Evolutionary conservation across 1,140 invertebrate species (phyloP), one percentile per base, ranked within the genome.

Genomic region (Sarcophaga bullata): DNA sequence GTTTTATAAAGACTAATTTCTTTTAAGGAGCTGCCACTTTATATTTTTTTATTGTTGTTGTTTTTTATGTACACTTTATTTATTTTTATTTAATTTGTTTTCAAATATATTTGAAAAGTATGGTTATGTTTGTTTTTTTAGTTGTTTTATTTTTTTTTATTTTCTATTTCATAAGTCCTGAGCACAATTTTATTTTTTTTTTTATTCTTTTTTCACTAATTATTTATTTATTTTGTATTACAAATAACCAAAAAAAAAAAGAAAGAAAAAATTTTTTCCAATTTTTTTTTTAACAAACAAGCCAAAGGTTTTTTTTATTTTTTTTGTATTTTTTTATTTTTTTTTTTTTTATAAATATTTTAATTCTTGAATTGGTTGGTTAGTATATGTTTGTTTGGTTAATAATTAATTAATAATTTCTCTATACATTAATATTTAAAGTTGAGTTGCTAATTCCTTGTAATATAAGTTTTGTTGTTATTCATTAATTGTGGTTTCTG

Each of bases 371-470:
- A 25, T 72, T 9, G 19, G 19, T 72, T 25, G 37, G 58, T 62
- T 62, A 62, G 58, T 13, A 17, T 62, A 7, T 62, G 6, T 13
- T 4, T 62, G 9, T 62, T 15, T 62, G 58, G 15, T 10, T 62
- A 17, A n/a, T 10, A 62, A n/a, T 62, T 62, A 54, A 76, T 76
- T 17, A 78, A n/a, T n/a, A n/a, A n/a, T n/a, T n/a, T 68, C 49
- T 25, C 49, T 49, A 49, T 76, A 47, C n/a, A 49, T 76, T 9
- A 76, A 76, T 78, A 78, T 52, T 78, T 78, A 19, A 78, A 78
- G 49, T 78, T 78, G 75, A 78, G 75, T 78, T 78, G 75, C 75
- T 78, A 78, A 78, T 19, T 78, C 75, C 75, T 78, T 78, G 75
- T 78, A 78, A 78, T 78, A 17, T 52, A 50, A 9, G 8, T 78